Percentiles rank a stretch among this genome's conserved stretches.
Evolutionary conservation across 2,888 invertebrate genomes (phyloP).

Genomic region (Calliphora vomitoria): DNA sequence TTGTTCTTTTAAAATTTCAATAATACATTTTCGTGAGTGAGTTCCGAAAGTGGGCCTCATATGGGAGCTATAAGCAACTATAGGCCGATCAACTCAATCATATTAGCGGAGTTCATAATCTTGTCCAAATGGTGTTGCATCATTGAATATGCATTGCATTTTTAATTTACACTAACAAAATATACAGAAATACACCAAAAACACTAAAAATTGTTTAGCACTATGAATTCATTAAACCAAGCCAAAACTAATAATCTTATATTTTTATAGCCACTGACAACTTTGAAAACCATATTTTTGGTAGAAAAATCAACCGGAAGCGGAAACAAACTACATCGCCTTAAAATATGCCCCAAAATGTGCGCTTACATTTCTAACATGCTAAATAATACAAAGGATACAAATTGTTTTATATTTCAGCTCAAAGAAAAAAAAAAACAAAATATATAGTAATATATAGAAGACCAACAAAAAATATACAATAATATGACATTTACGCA

Average conservation of each 20-base stretch:
- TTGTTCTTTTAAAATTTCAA: no score
- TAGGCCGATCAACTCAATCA: no score
- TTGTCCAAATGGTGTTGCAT: no score
- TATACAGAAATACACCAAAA: no score
- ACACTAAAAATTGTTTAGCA: no score
- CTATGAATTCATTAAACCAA: no score
- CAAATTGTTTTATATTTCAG: background rate
- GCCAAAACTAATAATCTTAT: background rate
- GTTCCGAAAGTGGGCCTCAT: no score
- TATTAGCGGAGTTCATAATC: no score
- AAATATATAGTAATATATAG: background rate
- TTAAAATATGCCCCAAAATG: slow-evolving; percentile 13
- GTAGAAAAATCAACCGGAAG: slow-evolving; percentile 25
- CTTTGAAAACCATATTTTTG: background rate
- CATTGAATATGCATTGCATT: no score
- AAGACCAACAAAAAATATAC: background rate
- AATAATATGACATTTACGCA: slow-evolving; percentile 69
- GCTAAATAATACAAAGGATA: slow-evolving; percentile 12
- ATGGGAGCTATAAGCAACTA: no score
- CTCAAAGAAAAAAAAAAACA: background rate
- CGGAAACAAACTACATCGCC: slow-evolving; percentile 46
- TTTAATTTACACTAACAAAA: no score
- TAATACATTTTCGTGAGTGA: no score
- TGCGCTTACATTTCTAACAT: background rate
- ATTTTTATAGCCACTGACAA: background rate